Evolutionary conservation across 1,140 invertebrate genomes (phyloP).

Genomic region (Zeugodacus cucurbitae): DNA sequence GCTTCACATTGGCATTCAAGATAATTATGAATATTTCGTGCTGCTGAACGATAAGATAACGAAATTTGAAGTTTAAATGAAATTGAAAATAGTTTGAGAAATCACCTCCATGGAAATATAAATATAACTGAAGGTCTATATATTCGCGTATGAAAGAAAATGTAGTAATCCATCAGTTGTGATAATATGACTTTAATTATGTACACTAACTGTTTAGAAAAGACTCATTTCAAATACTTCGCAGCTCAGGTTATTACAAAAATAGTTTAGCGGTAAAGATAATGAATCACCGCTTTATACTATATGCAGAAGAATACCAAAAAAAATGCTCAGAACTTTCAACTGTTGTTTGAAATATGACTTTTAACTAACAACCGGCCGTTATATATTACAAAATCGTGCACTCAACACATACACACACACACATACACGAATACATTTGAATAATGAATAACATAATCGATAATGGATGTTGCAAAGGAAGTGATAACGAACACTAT

Average conservation of each 20-base stretch:
- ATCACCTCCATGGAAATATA: neutral
- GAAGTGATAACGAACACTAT: neutral
- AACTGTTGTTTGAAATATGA: neutral
- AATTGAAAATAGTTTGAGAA: neutral
- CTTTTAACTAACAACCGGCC: neutral
- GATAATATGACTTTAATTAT: too few relatives aligned
- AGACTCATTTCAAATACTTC: too few relatives aligned
- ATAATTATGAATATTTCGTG: neutral
- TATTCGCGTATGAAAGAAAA: too few relatives aligned
- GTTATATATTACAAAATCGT: neutral
- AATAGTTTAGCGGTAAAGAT: too few relatives aligned
- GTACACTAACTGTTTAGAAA: too few relatives aligned
- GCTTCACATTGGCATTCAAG: neutral
- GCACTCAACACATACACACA: neutral
- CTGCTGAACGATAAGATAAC: neutral
- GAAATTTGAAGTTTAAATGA: slow-evolving; percentile 1
- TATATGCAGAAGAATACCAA: too few relatives aligned
- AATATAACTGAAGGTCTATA: neutral
- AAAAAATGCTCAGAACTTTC: too few relatives aligned
- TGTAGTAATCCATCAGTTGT: too few relatives aligned
- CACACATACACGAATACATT: neutral
- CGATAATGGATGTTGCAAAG: slow-evolving; percentile 12
- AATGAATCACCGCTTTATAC: too few relatives aligned
- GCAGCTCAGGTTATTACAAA: too few relatives aligned
- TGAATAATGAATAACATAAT: neutral